These are phyloP conservation scores for Pluvianellus socialis DNA, from an alignment of 2,113 vertebrate species.

Conservation along the genomic window DNA sequence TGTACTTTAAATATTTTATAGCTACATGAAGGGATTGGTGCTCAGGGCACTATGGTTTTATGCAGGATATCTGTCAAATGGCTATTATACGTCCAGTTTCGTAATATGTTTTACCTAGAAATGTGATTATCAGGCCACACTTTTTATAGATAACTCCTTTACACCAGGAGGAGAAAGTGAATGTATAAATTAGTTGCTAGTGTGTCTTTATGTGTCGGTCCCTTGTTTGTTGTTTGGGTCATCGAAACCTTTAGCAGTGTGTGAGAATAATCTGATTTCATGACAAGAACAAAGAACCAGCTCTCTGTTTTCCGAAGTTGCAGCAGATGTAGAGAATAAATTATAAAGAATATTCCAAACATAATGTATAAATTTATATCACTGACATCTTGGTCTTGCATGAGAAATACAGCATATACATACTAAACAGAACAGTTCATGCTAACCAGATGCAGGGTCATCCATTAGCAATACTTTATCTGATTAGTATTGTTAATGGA, in stretches of 20 bases:
- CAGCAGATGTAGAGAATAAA: constrained; percentile 13
- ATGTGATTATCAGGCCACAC: background rate
- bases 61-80: background rate
- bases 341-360: constrained; percentile 7
- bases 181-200: background rate
- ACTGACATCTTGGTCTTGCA: background rate
- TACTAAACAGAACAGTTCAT: constrained; percentile 1
- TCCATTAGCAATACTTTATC: constrained; percentile 63
- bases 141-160: background rate
- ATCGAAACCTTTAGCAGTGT: background rate
- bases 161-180: background rate
- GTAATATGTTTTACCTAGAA: background rate
- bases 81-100: background rate
- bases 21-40: background rate
- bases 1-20: constrained; percentile 18
- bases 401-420: background rate
- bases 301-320: background rate
- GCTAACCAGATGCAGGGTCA: constrained; percentile 34
- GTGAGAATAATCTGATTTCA: background rate
- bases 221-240: background rate
- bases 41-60: background rate
- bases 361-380: constrained; percentile 3
- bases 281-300: background rate
- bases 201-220: background rate
- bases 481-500: constrained; percentile 67